Conservation (phyloP, 2,888 invertebrate genomes). For the Scrobipalpa costella region DNA sequence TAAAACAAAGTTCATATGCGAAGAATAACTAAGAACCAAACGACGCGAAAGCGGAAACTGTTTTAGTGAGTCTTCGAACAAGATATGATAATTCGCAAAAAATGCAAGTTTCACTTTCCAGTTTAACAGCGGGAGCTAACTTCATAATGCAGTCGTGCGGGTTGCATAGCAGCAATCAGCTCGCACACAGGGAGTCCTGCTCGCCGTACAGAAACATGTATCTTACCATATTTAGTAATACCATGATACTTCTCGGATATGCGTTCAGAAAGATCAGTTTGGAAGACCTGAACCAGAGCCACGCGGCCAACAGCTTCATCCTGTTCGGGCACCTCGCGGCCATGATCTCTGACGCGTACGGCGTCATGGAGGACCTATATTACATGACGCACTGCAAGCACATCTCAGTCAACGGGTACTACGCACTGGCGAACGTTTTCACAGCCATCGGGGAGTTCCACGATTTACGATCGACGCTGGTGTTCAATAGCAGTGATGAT, state of each 20-base stretch:
- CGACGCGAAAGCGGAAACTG: background rate
- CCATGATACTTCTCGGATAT: slow-evolving; percentile 45
- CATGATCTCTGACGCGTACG: slow-evolving; percentile 41
- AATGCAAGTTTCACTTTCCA: background rate
- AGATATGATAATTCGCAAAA: background rate
- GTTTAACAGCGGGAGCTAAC: background rate
- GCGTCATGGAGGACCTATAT: slow-evolving; percentile 39
- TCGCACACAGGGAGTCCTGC: background rate
- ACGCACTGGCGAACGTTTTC: slow-evolving; percentile 47
- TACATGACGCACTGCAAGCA: slow-evolving; percentile 36
- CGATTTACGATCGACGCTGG: slow-evolving; percentile 37
- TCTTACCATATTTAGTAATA: slow-evolving; percentile 44
- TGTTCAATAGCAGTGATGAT: background rate
- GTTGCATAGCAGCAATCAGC: background rate
- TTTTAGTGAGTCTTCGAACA: background rate
- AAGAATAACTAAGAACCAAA: background rate
- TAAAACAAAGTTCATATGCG: background rate
- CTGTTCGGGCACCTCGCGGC: slow-evolving; percentile 44
- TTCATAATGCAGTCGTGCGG: slow-evolving; percentile 5
- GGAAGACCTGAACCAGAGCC: slow-evolving; percentile 33
- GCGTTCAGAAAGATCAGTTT: slow-evolving; percentile 39
- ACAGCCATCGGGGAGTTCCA: slow-evolving; percentile 49
- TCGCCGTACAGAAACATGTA: slow-evolving; percentile 35
- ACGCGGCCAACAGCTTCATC: slow-evolving; percentile 41
- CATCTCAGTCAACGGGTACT: slow-evolving; percentile 42